Evolutionary conservation across 2,113 vertebrate species (phyloP).

Genomic region (Patagioenas fasciata): DNA sequence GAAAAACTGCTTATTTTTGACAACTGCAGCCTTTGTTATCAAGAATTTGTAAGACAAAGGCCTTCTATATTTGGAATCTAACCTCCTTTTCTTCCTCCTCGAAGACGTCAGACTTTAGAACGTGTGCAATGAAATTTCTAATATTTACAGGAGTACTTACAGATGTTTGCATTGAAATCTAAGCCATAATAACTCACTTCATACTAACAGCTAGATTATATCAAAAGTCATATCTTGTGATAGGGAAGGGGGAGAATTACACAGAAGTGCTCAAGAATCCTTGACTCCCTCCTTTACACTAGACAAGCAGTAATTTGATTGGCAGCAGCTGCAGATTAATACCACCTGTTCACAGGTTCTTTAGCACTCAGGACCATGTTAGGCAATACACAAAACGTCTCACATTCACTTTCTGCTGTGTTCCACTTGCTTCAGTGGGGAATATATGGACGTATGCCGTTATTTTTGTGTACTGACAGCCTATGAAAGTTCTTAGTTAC

Average conservation of each 20-base stretch:
- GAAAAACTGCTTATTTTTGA: background rate
- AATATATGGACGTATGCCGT: background rate
- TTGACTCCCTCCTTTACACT: background rate
- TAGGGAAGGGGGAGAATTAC: background rate
- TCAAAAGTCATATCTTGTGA: background rate
- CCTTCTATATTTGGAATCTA: conserved; percentile 26
- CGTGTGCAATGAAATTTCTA: background rate
- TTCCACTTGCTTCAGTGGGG: background rate
- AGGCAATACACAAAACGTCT: background rate
- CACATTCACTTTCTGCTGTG: background rate
- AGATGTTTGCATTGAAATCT: conserved; percentile 17
- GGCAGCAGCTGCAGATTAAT: background rate
- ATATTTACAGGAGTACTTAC: conserved; percentile 39
- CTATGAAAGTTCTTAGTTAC: background rate
- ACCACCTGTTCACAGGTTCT: background rate
- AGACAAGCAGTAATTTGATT: background rate
- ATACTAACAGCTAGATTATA: background rate
- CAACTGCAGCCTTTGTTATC: background rate
- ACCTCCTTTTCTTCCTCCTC: background rate
- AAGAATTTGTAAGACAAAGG: background rate
- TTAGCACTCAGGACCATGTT: background rate
- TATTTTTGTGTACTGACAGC: background rate
- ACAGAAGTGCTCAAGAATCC: background rate
- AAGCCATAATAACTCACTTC: background rate
- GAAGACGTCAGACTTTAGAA: background rate